Conservation (phyloP, 1,140 invertebrate genomes). For the Antheraea pernyi region DNA sequence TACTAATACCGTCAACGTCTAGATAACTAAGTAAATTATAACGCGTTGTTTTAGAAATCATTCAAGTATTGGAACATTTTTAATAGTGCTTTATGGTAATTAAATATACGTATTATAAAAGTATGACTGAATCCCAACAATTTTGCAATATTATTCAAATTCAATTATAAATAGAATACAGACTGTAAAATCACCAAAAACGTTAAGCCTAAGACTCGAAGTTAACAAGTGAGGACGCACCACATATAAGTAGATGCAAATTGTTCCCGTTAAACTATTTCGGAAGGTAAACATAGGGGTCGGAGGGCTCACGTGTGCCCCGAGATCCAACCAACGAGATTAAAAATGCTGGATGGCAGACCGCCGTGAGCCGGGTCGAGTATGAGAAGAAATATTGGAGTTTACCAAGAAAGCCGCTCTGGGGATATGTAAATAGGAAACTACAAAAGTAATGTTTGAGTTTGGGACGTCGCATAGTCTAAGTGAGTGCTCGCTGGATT, state of each 20-base stretch:
- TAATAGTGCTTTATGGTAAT: too few species aligned
- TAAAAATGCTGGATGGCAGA: conserved; percentile 71
- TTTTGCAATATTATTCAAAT: too few species aligned
- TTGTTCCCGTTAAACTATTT: conserved; percentile 77
- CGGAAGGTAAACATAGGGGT: conserved; percentile 73
- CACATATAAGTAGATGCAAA: conserved; percentile 75
- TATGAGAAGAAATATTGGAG: conserved; percentile 71
- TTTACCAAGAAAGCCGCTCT: conserved; percentile 69
- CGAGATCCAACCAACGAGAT: conserved; percentile 65
- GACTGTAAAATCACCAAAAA: neutral
- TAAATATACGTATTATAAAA: too few species aligned
- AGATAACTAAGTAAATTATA: too few species aligned
- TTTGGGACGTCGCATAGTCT: conserved; percentile 47
- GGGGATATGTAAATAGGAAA: conserved; percentile 71
- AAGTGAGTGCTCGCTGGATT: conserved; percentile 55
- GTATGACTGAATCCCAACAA: too few species aligned
- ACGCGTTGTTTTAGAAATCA: too few species aligned
- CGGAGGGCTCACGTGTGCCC: conserved; percentile 52
- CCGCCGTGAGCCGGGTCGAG: conserved; percentile 61
- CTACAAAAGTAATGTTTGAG: conserved; percentile 69
- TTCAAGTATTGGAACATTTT: too few species aligned
- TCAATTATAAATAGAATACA: too few species aligned
- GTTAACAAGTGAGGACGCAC: conserved; percentile 72
- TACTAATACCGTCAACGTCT: too few species aligned
- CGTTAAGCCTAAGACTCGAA: conserved; percentile 32